Base-by-base conservation (phyloP, 2,113 vertebrate species). In the Labeo catla region DNA sequence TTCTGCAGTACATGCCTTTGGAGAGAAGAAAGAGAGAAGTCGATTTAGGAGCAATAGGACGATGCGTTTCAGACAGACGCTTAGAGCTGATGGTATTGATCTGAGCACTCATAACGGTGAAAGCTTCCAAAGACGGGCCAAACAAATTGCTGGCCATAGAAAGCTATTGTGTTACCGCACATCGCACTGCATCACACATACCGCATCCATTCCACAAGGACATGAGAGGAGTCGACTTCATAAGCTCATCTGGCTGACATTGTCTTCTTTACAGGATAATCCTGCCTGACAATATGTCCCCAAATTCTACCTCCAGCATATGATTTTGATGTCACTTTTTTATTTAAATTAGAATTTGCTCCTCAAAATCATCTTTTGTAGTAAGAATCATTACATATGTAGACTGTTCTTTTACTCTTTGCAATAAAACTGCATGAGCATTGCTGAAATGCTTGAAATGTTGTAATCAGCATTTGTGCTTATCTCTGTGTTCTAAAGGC, bases 81-180 rank as follows among this genome's bases (percentile, higher is more conserved):
- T 39, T 72, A n/a, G 49, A 52, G 81, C 63, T 59, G 50, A 73
- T 73, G 66, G 50, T 73, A 84, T 84, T 84, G 81, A 84, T 84
- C 50, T 23, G 4, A 59, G 34, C 81, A 73, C 68, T 84, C 49
- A 59, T 59, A 43, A 45, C 36, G 21, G 68, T 43, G 68, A 54
- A 73, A 57, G 68, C 66, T 59, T 73, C 36, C 52, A 73, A 84
- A 73, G 68, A 84, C 66, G 34, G 28, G 28, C 80, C 63, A 82
- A 82, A 70, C 80, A 70, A 70, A 82, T 70, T 73, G 68, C 50
- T 73, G 34, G 66, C 50, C 68, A 84, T 16, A 84, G 81, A 84
- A 72, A 84, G 80, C 80, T 82, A 84, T 39, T 73, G 36, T 73
- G 50, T 73, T 84, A 73, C 81, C 54, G 10, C 52, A 63, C 54